Evolutionary conservation across 2,113 vertebrate species (phyloP).

Genomic region (Nothoprocta perdicaria): DNA sequence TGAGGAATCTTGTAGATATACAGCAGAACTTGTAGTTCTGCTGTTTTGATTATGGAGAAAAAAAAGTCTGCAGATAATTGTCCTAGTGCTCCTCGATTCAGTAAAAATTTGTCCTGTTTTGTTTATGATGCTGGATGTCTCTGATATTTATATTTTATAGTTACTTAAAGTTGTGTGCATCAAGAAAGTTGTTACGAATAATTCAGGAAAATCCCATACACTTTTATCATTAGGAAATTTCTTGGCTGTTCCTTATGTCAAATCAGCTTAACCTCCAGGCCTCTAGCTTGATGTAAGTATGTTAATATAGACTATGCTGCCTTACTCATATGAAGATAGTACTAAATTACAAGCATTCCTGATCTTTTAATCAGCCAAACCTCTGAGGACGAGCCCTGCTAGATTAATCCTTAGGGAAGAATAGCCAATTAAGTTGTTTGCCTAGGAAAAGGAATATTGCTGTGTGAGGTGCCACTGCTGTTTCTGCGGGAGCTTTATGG

Average conservation of each 20-base stretch:
- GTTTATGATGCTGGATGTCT: neutral
- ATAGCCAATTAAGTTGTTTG: neutral
- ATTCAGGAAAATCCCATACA: neutral
- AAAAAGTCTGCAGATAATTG: neutral
- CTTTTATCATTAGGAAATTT: neutral
- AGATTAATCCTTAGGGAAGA: neutral
- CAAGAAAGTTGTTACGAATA: neutral
- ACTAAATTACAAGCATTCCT: neutral
- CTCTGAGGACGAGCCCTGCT: neutral
- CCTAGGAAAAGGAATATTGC: accelerated
- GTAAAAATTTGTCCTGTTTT: neutral
- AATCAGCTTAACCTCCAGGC: neutral
- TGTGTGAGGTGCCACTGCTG: neutral
- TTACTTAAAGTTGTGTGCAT: neutral
- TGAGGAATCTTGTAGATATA: neutral
- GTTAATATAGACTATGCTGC: neutral
- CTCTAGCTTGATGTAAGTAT: neutral
- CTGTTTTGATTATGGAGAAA: neutral
- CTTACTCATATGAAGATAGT: neutral
- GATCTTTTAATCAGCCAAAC: neutral
- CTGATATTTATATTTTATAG: neutral
- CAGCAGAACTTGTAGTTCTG: neutral
- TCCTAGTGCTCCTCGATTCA: neutral
- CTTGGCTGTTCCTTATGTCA: neutral
- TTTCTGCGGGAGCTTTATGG: neutral